These are phyloP conservation scores for Ephialtes manifestator DNA, from an alignment of 2,888 invertebrate species.

Conservation along the genomic window DNA sequence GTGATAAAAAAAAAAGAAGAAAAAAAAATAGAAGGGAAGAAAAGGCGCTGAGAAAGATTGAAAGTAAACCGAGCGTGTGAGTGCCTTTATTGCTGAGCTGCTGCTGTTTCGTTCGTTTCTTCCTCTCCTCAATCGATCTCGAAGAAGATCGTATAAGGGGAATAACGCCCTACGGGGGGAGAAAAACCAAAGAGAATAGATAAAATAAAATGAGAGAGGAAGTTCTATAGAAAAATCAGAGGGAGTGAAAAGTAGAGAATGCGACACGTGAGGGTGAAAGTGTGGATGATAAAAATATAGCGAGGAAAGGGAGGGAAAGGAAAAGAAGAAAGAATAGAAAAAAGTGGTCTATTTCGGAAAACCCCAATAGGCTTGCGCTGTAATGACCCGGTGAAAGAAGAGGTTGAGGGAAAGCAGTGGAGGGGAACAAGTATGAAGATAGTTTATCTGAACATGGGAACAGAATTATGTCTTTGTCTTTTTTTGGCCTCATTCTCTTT, in stretches of 20 bases:
- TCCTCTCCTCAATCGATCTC: slow-evolving; percentile 48
- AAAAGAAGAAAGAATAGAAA: neutral
- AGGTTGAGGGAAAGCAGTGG: neutral
- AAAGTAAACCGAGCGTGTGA: slow-evolving; percentile 59
- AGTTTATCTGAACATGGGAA: neutral
- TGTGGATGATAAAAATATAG: slow-evolving; percentile 16
- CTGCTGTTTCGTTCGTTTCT: slow-evolving; percentile 24
- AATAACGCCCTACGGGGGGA: neutral
- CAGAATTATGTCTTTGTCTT: slow-evolving; percentile 22
- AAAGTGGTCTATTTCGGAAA: slow-evolving; percentile 13
- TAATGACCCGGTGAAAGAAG: slow-evolving; percentile 18
- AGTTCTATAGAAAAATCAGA: slow-evolving; percentile 14
- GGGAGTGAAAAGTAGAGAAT: slow-evolving; percentile 30
- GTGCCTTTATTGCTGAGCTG: slow-evolving; percentile 49
- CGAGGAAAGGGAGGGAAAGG: too few relatives aligned
- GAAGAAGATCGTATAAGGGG: slow-evolving; percentile 35
- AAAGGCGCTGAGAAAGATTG: slow-evolving; percentile 55
- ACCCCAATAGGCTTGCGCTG: slow-evolving; percentile 23
- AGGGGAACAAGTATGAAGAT: neutral
- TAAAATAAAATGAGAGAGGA: slow-evolving; percentile 26
- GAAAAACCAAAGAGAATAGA: neutral
- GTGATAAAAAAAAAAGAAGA: neutral
- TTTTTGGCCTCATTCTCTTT: neutral
- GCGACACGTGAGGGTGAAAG: slow-evolving; percentile 25
- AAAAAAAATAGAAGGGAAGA: neutral